phyloP scores from a whole-genome alignment of 37 sponge, comb jelly and placozoan species.

The Theonella swinhoei region DNA sequence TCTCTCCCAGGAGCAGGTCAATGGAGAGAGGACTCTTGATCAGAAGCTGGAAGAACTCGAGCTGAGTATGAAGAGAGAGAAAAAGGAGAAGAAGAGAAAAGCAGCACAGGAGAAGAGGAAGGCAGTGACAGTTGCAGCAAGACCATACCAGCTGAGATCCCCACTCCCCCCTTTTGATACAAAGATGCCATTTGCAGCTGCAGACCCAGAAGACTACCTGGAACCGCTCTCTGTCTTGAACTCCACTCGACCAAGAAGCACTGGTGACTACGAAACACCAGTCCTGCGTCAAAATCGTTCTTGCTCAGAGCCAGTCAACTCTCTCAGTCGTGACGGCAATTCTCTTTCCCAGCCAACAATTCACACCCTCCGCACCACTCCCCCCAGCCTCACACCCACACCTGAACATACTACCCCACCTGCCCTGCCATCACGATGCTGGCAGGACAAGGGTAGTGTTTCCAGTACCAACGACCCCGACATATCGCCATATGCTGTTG shows the following conservation, averaged over 20 bases:
- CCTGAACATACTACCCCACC: background rate
- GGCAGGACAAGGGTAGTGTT: slow-evolving; percentile 25
- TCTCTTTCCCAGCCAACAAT: slow-evolving; percentile 4
- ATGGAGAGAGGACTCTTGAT: slow-evolving; percentile 8
- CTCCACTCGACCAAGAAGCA: background rate
- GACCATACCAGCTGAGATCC: background rate
- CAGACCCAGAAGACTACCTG: slow-evolving; percentile 50
- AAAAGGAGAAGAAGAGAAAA: slow-evolving; percentile 30
- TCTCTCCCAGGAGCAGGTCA: background rate
- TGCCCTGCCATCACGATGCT: slow-evolving; percentile 27
- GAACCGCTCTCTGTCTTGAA: slow-evolving; percentile 49
- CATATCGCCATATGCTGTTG: slow-evolving; percentile 4
- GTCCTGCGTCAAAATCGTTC: background rate
- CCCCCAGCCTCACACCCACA: background rate
- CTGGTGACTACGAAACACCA: background rate
- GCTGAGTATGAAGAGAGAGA: slow-evolving; percentile 18
- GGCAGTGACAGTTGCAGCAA: background rate
- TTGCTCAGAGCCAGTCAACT: slow-evolving; percentile 2
- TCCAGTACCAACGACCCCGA: background rate
- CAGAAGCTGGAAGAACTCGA: slow-evolving; percentile 22
- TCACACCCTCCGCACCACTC: background rate
- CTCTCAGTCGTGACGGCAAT: background rate
- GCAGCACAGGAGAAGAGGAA: background rate
- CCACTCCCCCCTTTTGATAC: background rate
- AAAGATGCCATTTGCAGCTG: background rate